Percentiles rank a stretch among this genome's conserved stretches.
These are phyloP conservation scores for Eristalis intricaria DNA, from an alignment of 2,888 invertebrate genomes.

Conservation along the genomic window DNA sequence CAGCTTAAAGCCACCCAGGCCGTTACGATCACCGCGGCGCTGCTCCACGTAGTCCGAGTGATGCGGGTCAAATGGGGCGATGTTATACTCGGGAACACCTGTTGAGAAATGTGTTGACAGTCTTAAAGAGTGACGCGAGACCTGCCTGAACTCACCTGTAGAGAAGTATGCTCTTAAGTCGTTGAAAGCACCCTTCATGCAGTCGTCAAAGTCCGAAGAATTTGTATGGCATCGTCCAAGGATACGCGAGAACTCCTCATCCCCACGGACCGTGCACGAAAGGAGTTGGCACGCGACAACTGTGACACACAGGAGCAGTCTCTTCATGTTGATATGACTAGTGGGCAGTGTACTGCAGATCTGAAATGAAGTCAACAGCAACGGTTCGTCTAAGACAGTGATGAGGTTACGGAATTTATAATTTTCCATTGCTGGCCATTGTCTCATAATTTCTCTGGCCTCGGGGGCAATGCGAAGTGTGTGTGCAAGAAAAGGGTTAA, in stretches of 20 bases:
- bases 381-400: neutral
- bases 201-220: constrained; percentile 86
- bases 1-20: constrained; percentile 86
- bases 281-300: constrained; percentile 6
- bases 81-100: constrained; percentile 88
- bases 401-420: neutral
- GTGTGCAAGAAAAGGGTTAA: neutral
- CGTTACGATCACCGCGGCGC: constrained; percentile 84
- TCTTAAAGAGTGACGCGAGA: neutral
- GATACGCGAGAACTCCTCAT: constrained; percentile 79
- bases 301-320: constrained; percentile 16
- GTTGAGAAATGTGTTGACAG: constrained; percentile 43
- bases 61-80: constrained; percentile 91
- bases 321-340: constrained; percentile 41
- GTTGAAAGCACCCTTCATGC: constrained; percentile 88
- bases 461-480: neutral
- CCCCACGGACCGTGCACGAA: constrained; percentile 50
- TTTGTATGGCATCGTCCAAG: constrained; percentile 85
- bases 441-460: constrained; percentile 23
- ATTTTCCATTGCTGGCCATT: neutral
- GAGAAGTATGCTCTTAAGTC: constrained; percentile 87
- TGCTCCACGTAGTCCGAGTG: constrained; percentile 86
- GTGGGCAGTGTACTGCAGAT: neutral
- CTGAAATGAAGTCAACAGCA: neutral
- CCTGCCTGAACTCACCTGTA: constrained; percentile 82